A percentile compares a stretch with the other conserved stretches of the same genome.
phyloP scores from a whole-genome alignment of 2,113 vertebrate genomes.

The Periophthalmodon schlosseri region DNA sequence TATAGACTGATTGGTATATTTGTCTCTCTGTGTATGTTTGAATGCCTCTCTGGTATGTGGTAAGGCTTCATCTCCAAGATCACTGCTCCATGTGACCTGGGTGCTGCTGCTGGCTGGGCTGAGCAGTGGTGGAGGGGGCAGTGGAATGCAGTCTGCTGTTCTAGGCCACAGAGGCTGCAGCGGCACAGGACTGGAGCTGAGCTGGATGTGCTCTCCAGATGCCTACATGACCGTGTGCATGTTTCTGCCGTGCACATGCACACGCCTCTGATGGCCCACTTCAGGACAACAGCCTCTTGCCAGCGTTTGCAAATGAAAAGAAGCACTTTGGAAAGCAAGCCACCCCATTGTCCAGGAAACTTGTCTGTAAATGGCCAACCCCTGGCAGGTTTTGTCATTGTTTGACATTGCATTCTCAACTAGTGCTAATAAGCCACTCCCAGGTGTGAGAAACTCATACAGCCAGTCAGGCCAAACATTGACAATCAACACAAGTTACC shows the following conservation, averaged over 20 bases:
- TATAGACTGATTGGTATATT: conserved; percentile 19
- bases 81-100: conserved; percentile 70
- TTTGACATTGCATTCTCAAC: conserved; percentile 67
- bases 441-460: conserved; percentile 60
- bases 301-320: conserved; percentile 62
- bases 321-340: conserved; percentile 39
- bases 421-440: conserved; percentile 64
- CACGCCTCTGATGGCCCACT: conserved; percentile 58
- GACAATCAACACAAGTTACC: conserved; percentile 57
- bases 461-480: conserved; percentile 54
- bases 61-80: conserved; percentile 51
- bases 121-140: conserved; percentile 55
- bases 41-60: conserved; percentile 15
- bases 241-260: conserved; percentile 40
- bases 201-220: conserved; percentile 18
- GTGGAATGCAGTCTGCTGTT: conserved; percentile 75
- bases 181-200: conserved; percentile 44
- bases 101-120: conserved; percentile 53
- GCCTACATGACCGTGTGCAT: conserved; percentile 14
- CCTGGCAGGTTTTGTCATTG: conserved; percentile 58
- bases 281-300: conserved; percentile 53
- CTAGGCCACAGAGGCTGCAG: conserved; percentile 66
- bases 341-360: conserved; percentile 57
- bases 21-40: neutral
- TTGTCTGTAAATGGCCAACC: conserved; percentile 53